These are phyloP conservation scores for Spermophilus dauricus DNA, from an alignment of 2,113 vertebrate genomes.

Conservation along the genomic window DNA sequence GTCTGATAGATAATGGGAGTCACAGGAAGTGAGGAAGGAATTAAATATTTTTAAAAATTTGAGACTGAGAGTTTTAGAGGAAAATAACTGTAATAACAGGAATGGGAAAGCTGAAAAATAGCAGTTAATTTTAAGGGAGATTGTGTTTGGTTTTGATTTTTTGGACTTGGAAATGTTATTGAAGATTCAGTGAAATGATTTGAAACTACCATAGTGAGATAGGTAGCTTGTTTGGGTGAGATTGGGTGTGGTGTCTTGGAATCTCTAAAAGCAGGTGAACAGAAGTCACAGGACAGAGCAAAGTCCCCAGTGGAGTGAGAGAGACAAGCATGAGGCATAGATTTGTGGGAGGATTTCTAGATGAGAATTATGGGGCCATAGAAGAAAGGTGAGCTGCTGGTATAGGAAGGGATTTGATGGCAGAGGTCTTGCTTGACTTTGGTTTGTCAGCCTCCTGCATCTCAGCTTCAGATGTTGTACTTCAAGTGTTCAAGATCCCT, in stretches of 20 bases:
- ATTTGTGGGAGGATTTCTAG: not conserved
- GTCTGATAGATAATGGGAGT: not conserved
- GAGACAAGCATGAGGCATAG: not conserved
- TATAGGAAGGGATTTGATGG: not conserved
- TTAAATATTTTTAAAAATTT: not conserved
- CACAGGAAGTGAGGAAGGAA: not conserved
- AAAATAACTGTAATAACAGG: not conserved
- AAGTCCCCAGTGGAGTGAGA: not conserved
- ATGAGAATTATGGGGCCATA: not conserved
- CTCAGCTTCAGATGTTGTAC: not conserved
- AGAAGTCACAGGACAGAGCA: not conserved
- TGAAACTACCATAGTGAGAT: not conserved
- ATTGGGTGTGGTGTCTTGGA: not conserved
- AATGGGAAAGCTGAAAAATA: not conserved
- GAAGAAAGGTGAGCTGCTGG: not conserved
- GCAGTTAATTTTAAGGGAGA: not conserved
- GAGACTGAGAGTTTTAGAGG: not conserved
- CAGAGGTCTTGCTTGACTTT: not conserved
- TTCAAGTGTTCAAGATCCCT: not conserved
- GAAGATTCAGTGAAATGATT: not conserved
- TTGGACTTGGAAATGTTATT: not conserved
- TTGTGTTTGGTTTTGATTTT: not conserved
- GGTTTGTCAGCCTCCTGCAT: not conserved
- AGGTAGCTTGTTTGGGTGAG: not conserved
- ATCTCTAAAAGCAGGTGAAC: not conserved